These are phyloP conservation scores for Dasyprocta punctata DNA, from an alignment of 2,113 vertebrate genomes.

Conservation along the genomic window DNA sequence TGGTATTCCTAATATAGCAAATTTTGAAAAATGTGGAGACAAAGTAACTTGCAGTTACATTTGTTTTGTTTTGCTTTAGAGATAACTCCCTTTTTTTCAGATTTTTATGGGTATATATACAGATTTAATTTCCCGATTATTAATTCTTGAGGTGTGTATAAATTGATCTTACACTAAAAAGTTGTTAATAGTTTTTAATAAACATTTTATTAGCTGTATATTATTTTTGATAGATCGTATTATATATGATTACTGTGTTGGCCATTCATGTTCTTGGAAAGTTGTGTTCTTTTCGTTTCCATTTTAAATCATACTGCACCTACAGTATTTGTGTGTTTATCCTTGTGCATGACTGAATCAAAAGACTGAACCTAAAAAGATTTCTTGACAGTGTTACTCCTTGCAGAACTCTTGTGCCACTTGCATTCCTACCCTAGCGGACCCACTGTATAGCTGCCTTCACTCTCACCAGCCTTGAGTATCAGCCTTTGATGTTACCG, in stretches of 20 bases:
- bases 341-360: neutral
- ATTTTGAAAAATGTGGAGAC: neutral
- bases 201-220: conserved; percentile 18
- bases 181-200: conserved; percentile 9
- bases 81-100: neutral
- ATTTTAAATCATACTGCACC: conserved; percentile 48
- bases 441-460: neutral
- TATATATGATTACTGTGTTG: neutral
- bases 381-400: neutral
- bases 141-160: neutral
- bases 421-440: neutral
- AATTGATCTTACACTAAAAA: neutral
- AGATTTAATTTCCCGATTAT: conserved; percentile 30
- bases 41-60: neutral
- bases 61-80: neutral
- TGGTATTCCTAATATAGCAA: neutral
- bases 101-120: neutral
- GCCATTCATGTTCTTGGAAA: neutral
- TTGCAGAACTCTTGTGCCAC: neutral
- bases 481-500: neutral
- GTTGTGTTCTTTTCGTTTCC: conserved; percentile 2
- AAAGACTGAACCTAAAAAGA: neutral
- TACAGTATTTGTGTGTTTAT: conserved; percentile 11
- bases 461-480: neutral
- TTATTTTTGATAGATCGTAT: neutral